A percentile compares a stretch with the other conserved stretches of the same genome.
phyloP scores from a whole-genome alignment of 2,113 vertebrate genomes.

The Poeciliopsis turrubarensis region DNA sequence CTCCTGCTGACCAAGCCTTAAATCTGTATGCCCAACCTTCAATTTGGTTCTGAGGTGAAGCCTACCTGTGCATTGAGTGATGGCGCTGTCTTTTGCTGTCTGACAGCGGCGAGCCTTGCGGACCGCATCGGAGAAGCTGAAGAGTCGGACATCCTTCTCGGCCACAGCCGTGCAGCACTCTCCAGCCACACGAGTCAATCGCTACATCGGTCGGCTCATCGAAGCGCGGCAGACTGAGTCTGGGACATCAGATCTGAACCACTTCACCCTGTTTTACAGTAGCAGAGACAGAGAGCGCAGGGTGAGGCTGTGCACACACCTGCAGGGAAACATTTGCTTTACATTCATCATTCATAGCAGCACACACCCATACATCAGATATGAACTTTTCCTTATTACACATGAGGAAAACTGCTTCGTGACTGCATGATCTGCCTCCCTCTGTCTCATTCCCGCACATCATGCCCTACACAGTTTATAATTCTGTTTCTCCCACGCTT shows the following conservation, averaged over 20 bases:
- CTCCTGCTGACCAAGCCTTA: neutral
- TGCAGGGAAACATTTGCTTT: neutral
- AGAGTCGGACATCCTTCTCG: constrained; percentile 93
- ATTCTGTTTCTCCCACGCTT: constrained; percentile 64
- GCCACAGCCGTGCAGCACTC: constrained; percentile 85
- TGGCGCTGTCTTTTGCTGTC: constrained; percentile 13
- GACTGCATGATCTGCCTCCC: constrained; percentile 27
- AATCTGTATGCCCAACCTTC: neutral
- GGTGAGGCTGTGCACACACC: constrained; percentile 77
- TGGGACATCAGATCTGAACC: constrained; percentile 90
- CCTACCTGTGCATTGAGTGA: constrained; percentile 28
- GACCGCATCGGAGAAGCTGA: constrained; percentile 94
- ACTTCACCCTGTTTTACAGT: constrained; percentile 90
- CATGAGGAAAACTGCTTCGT: constrained; percentile 57
- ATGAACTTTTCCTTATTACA: constrained; percentile 41
- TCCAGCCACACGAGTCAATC: constrained; percentile 92
- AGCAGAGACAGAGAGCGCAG: constrained; percentile 88
- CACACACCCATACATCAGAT: constrained; percentile 18
- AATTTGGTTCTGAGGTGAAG: neutral
- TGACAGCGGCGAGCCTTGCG: constrained; percentile 91
- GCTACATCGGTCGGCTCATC: constrained; percentile 93
- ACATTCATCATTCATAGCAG: constrained; percentile 23
- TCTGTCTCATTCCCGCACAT: constrained; percentile 45
- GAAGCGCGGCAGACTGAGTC: constrained; percentile 95
- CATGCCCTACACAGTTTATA: constrained; percentile 50